Evolutionary conservation across 2,888 invertebrate genomes (phyloP).

Genomic region (Malacosoma neustria): DNA sequence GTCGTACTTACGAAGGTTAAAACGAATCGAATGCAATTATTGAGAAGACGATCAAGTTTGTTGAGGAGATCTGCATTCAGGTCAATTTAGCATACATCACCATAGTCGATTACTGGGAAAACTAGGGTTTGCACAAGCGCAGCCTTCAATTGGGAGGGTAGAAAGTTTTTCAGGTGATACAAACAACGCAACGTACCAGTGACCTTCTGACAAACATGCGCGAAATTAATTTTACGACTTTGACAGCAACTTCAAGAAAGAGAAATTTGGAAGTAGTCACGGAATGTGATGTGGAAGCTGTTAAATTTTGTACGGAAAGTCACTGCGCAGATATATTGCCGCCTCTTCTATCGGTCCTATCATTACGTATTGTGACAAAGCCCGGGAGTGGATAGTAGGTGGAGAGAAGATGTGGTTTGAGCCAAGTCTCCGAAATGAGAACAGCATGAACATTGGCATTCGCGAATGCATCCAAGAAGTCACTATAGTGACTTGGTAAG

Average conservation of each 20-base stretch:
- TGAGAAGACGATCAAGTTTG: too few relatives aligned
- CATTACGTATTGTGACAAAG: constrained; percentile 5
- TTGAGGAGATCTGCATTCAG: too few relatives aligned
- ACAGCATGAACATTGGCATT: constrained; percentile 4
- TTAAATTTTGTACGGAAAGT: constrained; percentile 4
- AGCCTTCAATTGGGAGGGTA: too few relatives aligned
- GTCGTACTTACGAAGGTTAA: too few relatives aligned
- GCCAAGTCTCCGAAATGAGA: constrained; percentile 8
- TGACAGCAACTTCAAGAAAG: constrained; percentile 5
- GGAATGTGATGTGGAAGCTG: constrained; percentile 2
- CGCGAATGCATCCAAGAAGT: neutral
- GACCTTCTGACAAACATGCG: constrained; percentile 12
- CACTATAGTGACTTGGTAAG: constrained; percentile 2
- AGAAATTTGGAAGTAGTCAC: constrained; percentile 5
- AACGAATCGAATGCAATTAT: too few relatives aligned
- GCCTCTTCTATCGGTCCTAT: constrained; percentile 4
- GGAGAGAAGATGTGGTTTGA: constrained; percentile 8
- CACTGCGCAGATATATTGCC: constrained; percentile 8
- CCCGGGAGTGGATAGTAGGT: constrained; percentile 6
- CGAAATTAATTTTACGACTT: constrained; percentile 2
- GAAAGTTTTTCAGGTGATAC: too few relatives aligned
- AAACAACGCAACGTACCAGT: too few relatives aligned
- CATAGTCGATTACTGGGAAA: too few relatives aligned
- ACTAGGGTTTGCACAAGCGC: too few relatives aligned
- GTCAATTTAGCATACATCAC: too few relatives aligned